Evolutionary conservation across 2,113 vertebrate genomes (phyloP), one percentile per base, ranked within the genome.

Genomic region (Eclectus roratus): DNA sequence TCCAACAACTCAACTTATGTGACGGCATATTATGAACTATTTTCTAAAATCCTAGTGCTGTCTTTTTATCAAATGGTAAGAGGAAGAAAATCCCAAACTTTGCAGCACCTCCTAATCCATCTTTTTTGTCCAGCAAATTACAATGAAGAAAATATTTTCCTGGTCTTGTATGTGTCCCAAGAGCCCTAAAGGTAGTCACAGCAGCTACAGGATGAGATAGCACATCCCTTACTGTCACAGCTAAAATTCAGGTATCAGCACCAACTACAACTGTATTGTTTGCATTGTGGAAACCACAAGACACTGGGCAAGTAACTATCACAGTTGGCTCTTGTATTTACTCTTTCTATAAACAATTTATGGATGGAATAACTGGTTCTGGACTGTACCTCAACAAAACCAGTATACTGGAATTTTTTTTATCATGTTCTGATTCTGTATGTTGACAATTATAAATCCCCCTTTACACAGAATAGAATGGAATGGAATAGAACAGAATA

Each of bases 71-170:
- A 69, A 69, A 74, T 4, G 7, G 1, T 35, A 81, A 72, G 9
- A 41, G 21, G 3, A 20, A 17, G 4, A 55, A 83, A 83, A 71
- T 7, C 2, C 1, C 1, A 5, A 47, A 58, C 1, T 2, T 31
- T 63, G 16, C 33, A 77, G 8, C 14, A 10, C 3, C 13, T 70
- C 7, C 13, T 58, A 83, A 79, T 47, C 10, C 18, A 53, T 6
- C 11, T 56, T 23, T 79, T 83, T 70, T 14, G 8, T 80, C 10
- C 19, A 65, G 11, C 7, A 53, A 47, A 6, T 63, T 33, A 10
- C 27, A 50, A 43, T 17, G 5, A 79, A 88, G 73, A 69, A 60
- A 1, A 55, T 24, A 58, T 35, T 65, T 76, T 33, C 44, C 50
- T 65, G 44, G 27, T 53, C 4, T 1, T 8, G 10, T 70, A 23